Conservation (phyloP, 2,797 vertebrate species). For the Philypnodon macrostomus region DNA sequence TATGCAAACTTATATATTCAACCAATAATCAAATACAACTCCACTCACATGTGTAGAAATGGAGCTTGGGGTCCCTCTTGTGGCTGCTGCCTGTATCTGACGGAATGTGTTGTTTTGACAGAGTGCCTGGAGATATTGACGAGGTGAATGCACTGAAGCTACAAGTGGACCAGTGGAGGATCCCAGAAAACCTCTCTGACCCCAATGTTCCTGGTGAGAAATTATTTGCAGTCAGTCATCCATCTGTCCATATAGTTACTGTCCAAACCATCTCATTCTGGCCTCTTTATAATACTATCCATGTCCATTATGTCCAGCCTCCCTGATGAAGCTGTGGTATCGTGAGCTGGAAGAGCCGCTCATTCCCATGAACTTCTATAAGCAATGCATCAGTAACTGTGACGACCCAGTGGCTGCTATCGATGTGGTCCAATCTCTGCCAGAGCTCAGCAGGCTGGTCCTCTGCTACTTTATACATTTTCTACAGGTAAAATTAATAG, state of each 20-base stretch:
- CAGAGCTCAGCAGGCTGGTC: slow-evolving; percentile 87
- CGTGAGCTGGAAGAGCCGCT: slow-evolving; percentile 90
- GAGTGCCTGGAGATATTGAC: slow-evolving; percentile 91
- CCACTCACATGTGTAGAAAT: too few relatives aligned
- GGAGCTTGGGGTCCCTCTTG: too few relatives aligned
- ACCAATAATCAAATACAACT: too few relatives aligned
- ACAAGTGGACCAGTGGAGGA: slow-evolving; percentile 92
- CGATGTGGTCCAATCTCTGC: slow-evolving; percentile 85
- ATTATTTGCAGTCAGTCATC: too few relatives aligned
- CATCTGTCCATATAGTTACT: too few relatives aligned
- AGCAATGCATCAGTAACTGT: slow-evolving; percentile 87
- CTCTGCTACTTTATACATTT: slow-evolving; percentile 93
- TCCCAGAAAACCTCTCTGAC: slow-evolving; percentile 85
- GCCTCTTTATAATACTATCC: neutral
- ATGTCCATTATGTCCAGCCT: slow-evolving; percentile 67
- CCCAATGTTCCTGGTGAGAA: slow-evolving; percentile 86
- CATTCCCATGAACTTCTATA: slow-evolving; percentile 88
- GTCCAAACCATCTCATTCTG: neutral
- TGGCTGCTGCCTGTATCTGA: slow-evolving; percentile 48
- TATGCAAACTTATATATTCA: slow-evolving; percentile 20
- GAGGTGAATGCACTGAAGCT: slow-evolving; percentile 91
- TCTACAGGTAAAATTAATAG: slow-evolving; percentile 79
- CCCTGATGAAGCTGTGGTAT: slow-evolving; percentile 91
- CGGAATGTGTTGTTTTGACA: slow-evolving; percentile 42
- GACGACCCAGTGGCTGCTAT: slow-evolving; percentile 86